Conservation (phyloP, 2,797 vertebrate species). For the Buphagus erythrorhynchus region DNA sequence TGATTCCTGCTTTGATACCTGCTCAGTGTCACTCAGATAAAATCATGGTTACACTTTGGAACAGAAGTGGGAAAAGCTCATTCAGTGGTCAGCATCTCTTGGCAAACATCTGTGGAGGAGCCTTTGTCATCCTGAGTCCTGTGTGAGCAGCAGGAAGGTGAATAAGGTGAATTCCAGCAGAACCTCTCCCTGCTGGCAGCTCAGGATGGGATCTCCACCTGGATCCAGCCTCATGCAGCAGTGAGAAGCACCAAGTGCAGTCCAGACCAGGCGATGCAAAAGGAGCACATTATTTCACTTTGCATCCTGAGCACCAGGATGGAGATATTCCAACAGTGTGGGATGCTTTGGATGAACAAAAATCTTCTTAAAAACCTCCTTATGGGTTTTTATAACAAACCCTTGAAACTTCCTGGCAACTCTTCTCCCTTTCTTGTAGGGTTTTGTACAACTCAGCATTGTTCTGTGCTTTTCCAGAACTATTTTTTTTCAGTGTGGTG, state of each 20-base stretch:
- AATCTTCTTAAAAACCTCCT: background rate
- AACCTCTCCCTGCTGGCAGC: background rate
- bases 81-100: background rate
- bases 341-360: background rate
- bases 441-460: background rate
- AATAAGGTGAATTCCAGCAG: background rate
- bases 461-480: constrained; percentile 1
- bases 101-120: background rate
- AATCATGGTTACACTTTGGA: background rate
- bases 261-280: rapidly evolving
- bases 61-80: background rate
- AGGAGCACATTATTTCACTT: background rate
- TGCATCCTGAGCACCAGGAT: background rate
- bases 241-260: background rate
- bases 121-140: background rate
- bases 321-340: background rate
- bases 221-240: background rate
- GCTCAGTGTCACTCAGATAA: background rate
- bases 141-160: background rate
- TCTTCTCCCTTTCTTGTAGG: background rate
- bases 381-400: background rate
- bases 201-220: background rate
- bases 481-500: background rate
- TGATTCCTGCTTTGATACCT: background rate
- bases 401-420: background rate